These are phyloP conservation scores for Leucozona laternaria DNA, from an alignment of 2,888 invertebrate genomes.

Conservation along the genomic window DNA sequence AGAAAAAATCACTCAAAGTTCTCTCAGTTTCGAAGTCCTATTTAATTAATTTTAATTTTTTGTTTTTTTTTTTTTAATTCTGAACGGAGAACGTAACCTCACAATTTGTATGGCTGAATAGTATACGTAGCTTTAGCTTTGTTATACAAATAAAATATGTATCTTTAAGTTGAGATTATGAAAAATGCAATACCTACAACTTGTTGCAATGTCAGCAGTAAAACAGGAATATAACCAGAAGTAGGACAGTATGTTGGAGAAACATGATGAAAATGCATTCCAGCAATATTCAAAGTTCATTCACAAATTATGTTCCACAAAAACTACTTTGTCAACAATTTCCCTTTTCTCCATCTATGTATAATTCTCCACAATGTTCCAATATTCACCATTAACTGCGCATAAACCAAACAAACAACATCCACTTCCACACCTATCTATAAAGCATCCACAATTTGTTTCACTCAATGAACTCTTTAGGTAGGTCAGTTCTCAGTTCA, in stretches of 20 bases:
- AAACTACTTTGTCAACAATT: constrained; percentile 39
- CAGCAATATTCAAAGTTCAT: constrained; percentile 8
- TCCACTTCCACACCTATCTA: constrained; percentile 1
- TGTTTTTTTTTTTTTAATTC: no score
- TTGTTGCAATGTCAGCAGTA: not conserved
- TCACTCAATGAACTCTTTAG: constrained; percentile 37
- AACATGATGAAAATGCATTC: not conserved
- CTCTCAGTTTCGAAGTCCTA: no score
- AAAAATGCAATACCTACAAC: constrained; percentile 14
- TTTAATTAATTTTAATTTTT: no score
- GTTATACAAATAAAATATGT: no score
- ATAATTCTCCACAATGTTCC: constrained; percentile 1
- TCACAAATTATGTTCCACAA: constrained; percentile 10
- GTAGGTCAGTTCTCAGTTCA: constrained; percentile 56
- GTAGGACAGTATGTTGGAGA: not conserved
- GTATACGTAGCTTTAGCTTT: no score
- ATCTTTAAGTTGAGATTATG: no score
- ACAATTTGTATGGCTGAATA: no score
- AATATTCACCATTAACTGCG: constrained; percentile 44
- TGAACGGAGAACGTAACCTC: no score
- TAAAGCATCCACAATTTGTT: constrained; percentile 55
- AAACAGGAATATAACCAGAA: not conserved
- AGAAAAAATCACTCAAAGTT: no score
- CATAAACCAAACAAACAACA: constrained; percentile 32
- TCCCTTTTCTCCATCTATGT: constrained; percentile 54